Conservation (phyloP, 2,113 vertebrate species). For the Chaetodon auriga region DNA sequence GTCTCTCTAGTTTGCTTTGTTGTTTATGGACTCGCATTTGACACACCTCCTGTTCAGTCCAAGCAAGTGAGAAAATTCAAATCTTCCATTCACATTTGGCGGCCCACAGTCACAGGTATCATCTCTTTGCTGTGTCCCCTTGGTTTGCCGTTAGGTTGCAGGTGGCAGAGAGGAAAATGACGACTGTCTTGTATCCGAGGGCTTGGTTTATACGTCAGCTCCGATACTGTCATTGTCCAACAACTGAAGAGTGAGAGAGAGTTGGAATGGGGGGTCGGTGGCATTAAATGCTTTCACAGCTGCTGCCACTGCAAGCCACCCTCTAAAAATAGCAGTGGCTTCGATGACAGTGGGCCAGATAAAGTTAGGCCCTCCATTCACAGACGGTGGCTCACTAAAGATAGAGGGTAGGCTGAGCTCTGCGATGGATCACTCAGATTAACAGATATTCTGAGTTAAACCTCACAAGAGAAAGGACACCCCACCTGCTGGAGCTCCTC, state of each 20-base stretch:
- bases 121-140: slow-evolving; percentile 16
- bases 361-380: slow-evolving; percentile 78
- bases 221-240: slow-evolving; percentile 70
- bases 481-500: slow-evolving; percentile 44
- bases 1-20: slow-evolving; percentile 4
- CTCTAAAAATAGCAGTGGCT: slow-evolving; percentile 81
- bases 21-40: background rate
- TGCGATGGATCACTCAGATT: slow-evolving; percentile 66
- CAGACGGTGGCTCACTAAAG: slow-evolving; percentile 67
- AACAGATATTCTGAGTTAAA: slow-evolving; percentile 59
- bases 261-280: slow-evolving; percentile 29
- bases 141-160: background rate
- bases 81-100: slow-evolving; percentile 17
- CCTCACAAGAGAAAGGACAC: slow-evolving; percentile 55
- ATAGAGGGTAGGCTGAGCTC: slow-evolving; percentile 69
- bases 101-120: background rate
- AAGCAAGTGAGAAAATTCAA: background rate
- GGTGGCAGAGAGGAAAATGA: slow-evolving; percentile 53
- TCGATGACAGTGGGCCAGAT: slow-evolving; percentile 78
- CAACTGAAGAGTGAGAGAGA: slow-evolving; percentile 49
- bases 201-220: slow-evolving; percentile 34
- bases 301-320: slow-evolving; percentile 69
- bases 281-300: slow-evolving; percentile 79
- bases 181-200: slow-evolving; percentile 20
- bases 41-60: background rate